Evolutionary conservation across 2,888 invertebrate species (phyloP), one percentile per base, ranked within the genome.

Genomic region (Dasysyrphus albostriatus): DNA sequence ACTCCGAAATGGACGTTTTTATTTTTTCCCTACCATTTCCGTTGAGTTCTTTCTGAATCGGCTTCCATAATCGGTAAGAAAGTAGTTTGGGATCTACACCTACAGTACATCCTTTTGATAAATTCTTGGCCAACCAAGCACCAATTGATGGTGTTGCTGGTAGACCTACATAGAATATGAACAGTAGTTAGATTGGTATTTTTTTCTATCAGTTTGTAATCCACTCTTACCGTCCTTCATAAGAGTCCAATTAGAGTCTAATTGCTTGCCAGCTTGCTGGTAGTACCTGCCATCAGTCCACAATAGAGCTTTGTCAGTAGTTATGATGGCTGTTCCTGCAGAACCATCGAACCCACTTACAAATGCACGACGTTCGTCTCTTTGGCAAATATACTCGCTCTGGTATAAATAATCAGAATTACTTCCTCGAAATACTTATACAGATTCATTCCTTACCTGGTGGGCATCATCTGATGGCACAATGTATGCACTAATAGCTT

Each of bases 281-380:
- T 96, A 98, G 92, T 99, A 99, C 8, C 99, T 94, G 0, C 99
- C 99, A 93, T 99, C 99, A 0, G 99, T 99, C 99, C 99, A 99
- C n/a, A 99, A 92, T 4, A 96, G 93, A 0, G 97, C 97, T 24
- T 94, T 93, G 0, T 94, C 93, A 0, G 94, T 91, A 0, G 98
- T 98, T 56, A 99, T 94, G 9, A 99, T 93, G 0, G 97, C 98
- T 0, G 97, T 97, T 4, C 98, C 99, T 10, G 96, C 96, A 0
- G 92, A 92, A 5, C 92, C 99, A 10, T 96, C 95, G 92, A 99
- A 99, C 0, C 98, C 98, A 0, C 96, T 95, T 5, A 99, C 94
- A 93, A 96, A 99, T 12, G 95, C 95, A 19, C 98, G 94, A 2
- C 98, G 94, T 73, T 96, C 95, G 93, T 99, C 99, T 90, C 96